Evolutionary conservation across 2,113 vertebrate species (phyloP).

Genomic region (Tyrannus savana): DNA sequence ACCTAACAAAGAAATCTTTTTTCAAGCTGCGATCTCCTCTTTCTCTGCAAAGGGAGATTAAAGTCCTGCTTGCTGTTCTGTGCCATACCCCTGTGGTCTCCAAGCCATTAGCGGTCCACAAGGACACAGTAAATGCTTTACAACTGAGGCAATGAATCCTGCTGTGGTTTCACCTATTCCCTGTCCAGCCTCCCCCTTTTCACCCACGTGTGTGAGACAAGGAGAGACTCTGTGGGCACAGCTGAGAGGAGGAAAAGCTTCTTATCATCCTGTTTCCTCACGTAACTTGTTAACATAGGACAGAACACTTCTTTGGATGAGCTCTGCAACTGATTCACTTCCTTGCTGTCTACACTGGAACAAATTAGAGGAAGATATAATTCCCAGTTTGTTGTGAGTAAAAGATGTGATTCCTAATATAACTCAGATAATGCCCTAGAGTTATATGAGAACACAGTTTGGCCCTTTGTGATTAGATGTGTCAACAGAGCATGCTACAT

Average conservation of each 20-base stretch:
- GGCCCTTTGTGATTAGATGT: constrained; percentile 48
- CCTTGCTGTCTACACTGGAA: background rate
- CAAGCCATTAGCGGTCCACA: background rate
- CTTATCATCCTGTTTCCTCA: background rate
- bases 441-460: background rate
- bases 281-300: background rate
- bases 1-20: background rate
- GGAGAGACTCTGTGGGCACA: background rate
- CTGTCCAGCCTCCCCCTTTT: background rate
- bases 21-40: background rate
- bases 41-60: background rate
- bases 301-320: background rate
- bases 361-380: background rate
- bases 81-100: background rate
- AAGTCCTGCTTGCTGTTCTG: background rate
- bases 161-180: background rate
- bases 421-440: constrained; percentile 32
- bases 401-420: background rate
- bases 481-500: constrained; percentile 29
- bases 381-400: background rate
- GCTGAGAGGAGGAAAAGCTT: background rate
- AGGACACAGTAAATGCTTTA: background rate
- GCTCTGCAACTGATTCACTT: background rate
- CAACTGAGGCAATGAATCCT: background rate
- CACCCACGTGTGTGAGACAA: background rate